phyloP scores from a whole-genome alignment of 2,797 vertebrate genomes.

The Dicrostonyx torquatus region DNA sequence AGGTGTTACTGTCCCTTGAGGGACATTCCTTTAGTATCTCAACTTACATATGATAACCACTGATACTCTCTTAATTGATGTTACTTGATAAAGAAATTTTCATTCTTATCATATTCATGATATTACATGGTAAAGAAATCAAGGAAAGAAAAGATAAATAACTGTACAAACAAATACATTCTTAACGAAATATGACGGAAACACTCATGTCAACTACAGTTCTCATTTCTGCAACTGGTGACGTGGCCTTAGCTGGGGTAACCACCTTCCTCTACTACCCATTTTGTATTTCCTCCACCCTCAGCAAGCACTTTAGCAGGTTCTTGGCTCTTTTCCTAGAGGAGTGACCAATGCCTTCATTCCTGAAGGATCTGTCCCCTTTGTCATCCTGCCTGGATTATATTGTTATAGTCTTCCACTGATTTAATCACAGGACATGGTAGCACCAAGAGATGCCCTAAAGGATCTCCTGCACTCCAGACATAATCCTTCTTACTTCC shows the following conservation, averaged over 20 bases:
- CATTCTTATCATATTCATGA: neutral
- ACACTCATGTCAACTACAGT: neutral
- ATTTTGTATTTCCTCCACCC: neutral
- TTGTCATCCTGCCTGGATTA: neutral
- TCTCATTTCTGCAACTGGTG: neutral
- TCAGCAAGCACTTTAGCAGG: neutral
- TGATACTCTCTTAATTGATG: neutral
- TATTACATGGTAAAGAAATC: neutral
- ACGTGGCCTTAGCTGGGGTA: neutral
- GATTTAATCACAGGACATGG: neutral
- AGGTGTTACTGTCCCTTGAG: neutral
- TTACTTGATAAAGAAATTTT: neutral
- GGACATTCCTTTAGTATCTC: neutral
- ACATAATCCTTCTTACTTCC: neutral
- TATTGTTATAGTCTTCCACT: neutral
- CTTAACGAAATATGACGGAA: neutral
- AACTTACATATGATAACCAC: neutral
- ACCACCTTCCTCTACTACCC: neutral
- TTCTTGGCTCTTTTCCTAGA: neutral
- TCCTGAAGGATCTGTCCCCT: neutral
- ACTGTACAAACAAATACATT: neutral
- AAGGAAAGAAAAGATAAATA: neutral
- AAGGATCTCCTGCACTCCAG: neutral
- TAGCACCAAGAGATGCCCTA: neutral
- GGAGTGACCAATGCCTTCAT: neutral